Evolutionary conservation across 1,140 invertebrate genomes (phyloP), one percentile per base, ranked within the genome.

Genomic region (Liolophura sinensis): DNA sequence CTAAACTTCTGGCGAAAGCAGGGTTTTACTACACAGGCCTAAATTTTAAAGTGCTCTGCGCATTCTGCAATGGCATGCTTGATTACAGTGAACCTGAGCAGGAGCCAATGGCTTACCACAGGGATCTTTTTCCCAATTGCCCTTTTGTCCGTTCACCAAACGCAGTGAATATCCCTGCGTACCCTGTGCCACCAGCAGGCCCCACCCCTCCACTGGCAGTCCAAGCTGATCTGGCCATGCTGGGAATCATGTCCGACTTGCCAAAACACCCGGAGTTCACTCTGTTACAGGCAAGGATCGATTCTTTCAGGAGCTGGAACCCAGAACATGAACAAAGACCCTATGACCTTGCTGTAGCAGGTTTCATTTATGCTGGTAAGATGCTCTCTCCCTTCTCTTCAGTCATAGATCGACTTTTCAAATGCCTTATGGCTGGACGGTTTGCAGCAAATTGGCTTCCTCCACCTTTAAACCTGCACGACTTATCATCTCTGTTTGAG

Each of bases 81-180:
- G 92, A 92, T 77, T 91, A 93, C 74, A 96, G 94, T 93, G 91
- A 92, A 78, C 88, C 88, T 40, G 87, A 89, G 60, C 93, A 96
- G 83, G 89, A 92, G 69, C 92, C 93, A 1, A 93, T 92, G 92
- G 89, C 90, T 65, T 92, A 96, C 80, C 94, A 96, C 79, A 92
- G 92, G 0, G 87, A 89, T 46, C 94, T 92, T 92, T 93, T 93
- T 74, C 87, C 88, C 1, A 88, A 91, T 63, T 96, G 93, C 76
- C 87, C 88, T 14, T 94, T 90, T 84, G 82, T 95, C 1, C 46
- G 12, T 0, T 60, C 46, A 27, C 14, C 60, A 16, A 7, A 64
- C 27, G 54, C 58, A 12, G 64, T 55, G 9, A 69, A 69, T 60
- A 51, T 69, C 22, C 67, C 67, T 20, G 15, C 62, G 1, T 18